Conservation (phyloP, 2,113 vertebrate species). For the Syrmaticus mikado region DNA sequence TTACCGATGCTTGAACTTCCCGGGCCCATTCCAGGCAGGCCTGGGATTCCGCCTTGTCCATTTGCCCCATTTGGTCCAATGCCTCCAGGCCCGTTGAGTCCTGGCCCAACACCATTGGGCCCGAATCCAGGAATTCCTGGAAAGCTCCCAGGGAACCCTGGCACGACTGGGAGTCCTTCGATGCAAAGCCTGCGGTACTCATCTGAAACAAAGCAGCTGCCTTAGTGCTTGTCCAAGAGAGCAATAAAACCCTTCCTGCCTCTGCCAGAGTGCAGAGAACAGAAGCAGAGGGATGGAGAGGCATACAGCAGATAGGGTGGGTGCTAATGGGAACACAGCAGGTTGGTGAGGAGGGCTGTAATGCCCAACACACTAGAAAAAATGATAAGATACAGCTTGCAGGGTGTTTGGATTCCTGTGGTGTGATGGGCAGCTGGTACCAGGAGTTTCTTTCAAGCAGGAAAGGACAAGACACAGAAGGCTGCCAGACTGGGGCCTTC, state of each 20-base stretch:
- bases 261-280: neutral
- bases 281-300: neutral
- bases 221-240: neutral
- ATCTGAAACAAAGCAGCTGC: constrained; percentile 73
- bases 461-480: neutral
- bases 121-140: constrained; percentile 60
- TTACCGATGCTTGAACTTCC: constrained; percentile 79
- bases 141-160: constrained; percentile 62
- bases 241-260: neutral
- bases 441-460: neutral
- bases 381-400: neutral
- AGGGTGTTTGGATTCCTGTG: neutral
- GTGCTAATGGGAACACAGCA: neutral
- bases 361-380: neutral
- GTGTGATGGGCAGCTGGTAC: neutral
- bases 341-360: neutral
- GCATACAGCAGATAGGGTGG: neutral
- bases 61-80: constrained; percentile 72
- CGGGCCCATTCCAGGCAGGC: constrained; percentile 73
- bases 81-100: constrained; percentile 71
- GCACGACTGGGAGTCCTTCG: constrained; percentile 80
- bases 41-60: constrained; percentile 74
- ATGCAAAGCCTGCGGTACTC: constrained; percentile 89
- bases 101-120: constrained; percentile 62
- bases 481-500: neutral